Percentiles rank a stretch among this genome's conserved stretches.
These are phyloP conservation scores for Adineta ricciae DNA, from an alignment of 2,888 invertebrate genomes.

Conservation along the genomic window DNA sequence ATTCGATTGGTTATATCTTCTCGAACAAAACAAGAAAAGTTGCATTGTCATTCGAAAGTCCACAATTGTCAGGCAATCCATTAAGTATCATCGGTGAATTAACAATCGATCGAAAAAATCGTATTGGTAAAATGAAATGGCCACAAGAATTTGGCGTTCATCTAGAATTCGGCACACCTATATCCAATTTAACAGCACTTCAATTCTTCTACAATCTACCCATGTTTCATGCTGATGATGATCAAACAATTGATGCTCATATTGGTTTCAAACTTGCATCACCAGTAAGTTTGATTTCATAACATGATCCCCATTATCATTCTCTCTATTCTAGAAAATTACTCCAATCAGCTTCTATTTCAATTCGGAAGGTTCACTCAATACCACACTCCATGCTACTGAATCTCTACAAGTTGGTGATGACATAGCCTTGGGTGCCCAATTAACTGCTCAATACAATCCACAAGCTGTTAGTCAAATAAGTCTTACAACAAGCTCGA, in stretches of 20 bases:
- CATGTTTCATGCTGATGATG: not conserved
- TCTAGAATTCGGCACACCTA: not conserved
- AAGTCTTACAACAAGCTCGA: no score
- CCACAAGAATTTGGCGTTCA: not conserved
- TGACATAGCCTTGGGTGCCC: not conserved
- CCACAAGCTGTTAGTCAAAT: not conserved
- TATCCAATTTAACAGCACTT: not conserved
- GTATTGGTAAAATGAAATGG: not conserved
- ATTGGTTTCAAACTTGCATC: not conserved
- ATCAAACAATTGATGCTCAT: not conserved
- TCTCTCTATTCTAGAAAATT: not conserved
- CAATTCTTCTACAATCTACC: not conserved
- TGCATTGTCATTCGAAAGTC: not conserved
- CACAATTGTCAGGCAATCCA: not conserved
- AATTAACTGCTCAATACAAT: not conserved
- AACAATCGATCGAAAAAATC: not conserved
- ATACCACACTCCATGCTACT: not conserved
- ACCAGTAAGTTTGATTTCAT: not conserved
- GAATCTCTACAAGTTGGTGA: not conserved
- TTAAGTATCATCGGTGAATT: not conserved
- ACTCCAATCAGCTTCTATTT: not conserved
- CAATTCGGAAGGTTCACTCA: not conserved
- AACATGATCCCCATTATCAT: no score
- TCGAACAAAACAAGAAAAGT: not conserved
- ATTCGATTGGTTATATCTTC: not conserved